Conservation (phyloP, 2,113 vertebrate genomes). For the Thamnaconus septentrionalis region DNA sequence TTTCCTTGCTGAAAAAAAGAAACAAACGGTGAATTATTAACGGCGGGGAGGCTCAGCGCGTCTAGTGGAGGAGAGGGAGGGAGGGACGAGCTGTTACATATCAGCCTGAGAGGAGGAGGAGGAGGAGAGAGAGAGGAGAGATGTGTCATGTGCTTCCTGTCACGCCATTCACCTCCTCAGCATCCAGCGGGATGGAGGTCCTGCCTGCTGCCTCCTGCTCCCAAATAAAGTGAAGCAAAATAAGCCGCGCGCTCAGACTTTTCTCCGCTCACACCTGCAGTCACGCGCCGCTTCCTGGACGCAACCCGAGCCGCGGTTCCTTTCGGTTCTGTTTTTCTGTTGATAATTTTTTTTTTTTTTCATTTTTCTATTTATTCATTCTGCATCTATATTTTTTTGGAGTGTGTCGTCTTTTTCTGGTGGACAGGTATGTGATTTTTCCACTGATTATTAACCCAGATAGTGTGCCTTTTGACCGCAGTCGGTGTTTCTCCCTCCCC, state of each 20-base stretch:
- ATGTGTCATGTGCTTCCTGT: constrained; percentile 80
- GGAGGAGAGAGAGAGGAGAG: constrained; percentile 60
- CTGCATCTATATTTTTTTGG: too few relatives aligned
- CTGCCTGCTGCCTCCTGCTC: constrained; percentile 30
- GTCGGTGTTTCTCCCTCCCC: too few relatives aligned
- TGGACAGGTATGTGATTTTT: too few relatives aligned
- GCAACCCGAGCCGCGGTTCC: constrained; percentile 7
- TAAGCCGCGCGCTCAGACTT: constrained; percentile 22
- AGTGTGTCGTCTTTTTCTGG: too few relatives aligned
- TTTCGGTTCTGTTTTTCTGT: background rate
- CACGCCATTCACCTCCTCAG: constrained; percentile 61
- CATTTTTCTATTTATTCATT: background rate
- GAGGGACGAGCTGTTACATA: constrained; percentile 25
- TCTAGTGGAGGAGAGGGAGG: background rate
- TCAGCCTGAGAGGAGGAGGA: constrained; percentile 38
- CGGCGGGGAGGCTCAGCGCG: too few relatives aligned
- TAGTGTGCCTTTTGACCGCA: too few relatives aligned
- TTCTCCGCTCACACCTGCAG: background rate
- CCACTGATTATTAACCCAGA: too few relatives aligned
- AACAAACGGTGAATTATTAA: too few relatives aligned
- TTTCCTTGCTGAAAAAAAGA: too few relatives aligned
- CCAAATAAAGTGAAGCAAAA: constrained; percentile 48
- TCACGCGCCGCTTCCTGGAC: constrained; percentile 20
- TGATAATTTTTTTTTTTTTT: background rate
- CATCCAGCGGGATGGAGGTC: constrained; percentile 75